A percentile compares a stretch with the other conserved stretches of the same genome.
These are phyloP conservation scores for Thunnus maccoyii DNA, from an alignment of 2,113 vertebrate species.

Conservation along the genomic window DNA sequence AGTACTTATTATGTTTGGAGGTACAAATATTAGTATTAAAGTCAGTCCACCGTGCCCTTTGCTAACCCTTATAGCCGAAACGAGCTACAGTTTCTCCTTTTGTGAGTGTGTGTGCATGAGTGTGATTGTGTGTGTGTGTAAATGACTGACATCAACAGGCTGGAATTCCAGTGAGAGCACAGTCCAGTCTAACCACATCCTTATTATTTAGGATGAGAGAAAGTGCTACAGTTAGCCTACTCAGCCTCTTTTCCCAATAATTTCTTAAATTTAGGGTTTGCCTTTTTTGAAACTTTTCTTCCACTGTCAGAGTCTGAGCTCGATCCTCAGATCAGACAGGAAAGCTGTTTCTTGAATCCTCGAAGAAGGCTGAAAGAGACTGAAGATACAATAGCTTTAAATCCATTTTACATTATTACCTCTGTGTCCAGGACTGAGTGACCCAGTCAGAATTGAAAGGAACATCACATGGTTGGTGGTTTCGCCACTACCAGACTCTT, in stretches of 20 bases:
- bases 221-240: slow-evolving; percentile 57
- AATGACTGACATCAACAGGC: slow-evolving; percentile 70
- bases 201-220: slow-evolving; percentile 71
- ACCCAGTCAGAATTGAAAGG: slow-evolving; percentile 30
- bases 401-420: background rate
- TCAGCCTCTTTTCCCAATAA: slow-evolving; percentile 41
- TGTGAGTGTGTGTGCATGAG: slow-evolving; percentile 19
- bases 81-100: slow-evolving; percentile 29
- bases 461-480: slow-evolving; percentile 10
- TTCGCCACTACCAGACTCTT: slow-evolving; percentile 25
- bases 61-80: slow-evolving; percentile 7
- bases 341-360: background rate
- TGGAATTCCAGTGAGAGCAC: slow-evolving; percentile 65
- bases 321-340: background rate
- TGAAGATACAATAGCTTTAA: background rate
- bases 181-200: slow-evolving; percentile 73
- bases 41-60: slow-evolving; percentile 28
- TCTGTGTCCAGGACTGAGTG: background rate
- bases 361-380: background rate
- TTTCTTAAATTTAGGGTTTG: slow-evolving; percentile 28
- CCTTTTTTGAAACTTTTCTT: background rate
- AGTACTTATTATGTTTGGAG: slow-evolving; percentile 50
- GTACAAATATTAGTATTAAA: slow-evolving; percentile 60
- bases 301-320: slow-evolving; percentile 13
- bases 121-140: slow-evolving; percentile 30